These are phyloP conservation scores for Trachelus troglodyta DNA, from an alignment of 2,888 invertebrate genomes.

Conservation along the genomic window DNA sequence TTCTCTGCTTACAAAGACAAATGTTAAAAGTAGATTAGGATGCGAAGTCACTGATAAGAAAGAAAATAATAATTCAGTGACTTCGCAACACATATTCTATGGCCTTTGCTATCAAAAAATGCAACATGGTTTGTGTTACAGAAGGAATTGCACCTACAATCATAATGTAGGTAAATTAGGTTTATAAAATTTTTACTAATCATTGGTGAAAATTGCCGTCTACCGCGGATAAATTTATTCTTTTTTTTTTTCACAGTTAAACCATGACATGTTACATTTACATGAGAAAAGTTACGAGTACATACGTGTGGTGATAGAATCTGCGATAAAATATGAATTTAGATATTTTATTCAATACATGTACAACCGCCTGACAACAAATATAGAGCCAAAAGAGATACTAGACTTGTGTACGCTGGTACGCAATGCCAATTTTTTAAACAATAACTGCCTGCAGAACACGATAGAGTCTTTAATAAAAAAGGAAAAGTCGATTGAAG, in stretches of 20 bases:
- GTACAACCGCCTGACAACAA: background rate
- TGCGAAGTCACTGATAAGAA: background rate
- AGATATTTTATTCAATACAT: background rate
- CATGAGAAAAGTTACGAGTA: background rate
- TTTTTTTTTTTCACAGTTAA: background rate
- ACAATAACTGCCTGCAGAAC: background rate
- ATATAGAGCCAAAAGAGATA: background rate
- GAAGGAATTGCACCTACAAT: background rate
- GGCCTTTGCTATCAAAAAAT: background rate
- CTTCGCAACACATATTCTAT: background rate
- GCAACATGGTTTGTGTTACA: background rate
- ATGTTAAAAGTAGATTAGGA: background rate
- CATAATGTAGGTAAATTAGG: background rate
- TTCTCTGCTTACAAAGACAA: background rate
- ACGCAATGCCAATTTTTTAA: background rate
- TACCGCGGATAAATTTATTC: background rate
- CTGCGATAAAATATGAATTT: background rate
- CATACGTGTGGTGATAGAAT: background rate
- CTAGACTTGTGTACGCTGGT: background rate
- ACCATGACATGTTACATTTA: background rate
- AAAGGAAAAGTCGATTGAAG: background rate
- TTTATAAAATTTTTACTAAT: background rate
- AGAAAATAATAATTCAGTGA: background rate
- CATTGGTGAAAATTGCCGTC: background rate
- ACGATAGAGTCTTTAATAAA: background rate